Base-by-base conservation (phyloP, 2,113 vertebrate genomes). In the Crypturellus undulatus region DNA sequence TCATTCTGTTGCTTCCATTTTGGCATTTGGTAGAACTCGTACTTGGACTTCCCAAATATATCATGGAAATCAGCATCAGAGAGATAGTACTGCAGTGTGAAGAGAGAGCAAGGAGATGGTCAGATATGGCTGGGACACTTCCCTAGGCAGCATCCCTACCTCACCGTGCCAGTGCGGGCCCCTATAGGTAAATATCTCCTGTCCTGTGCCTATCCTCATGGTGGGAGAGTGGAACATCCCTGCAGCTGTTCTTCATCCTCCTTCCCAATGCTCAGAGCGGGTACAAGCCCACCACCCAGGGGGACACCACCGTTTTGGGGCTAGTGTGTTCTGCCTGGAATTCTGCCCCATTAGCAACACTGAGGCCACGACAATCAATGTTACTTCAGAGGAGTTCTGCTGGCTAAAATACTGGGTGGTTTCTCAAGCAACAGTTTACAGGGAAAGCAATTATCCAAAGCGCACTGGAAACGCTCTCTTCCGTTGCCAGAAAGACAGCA, bases 1-100 rank as follows among this genome's bases (percentile, higher is more conserved):
- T 99, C 91, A 0, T 98, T 98, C 56, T 96, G 98, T 96, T 99
- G 99, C 73, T 98, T 98, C 99, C 99, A 99, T 90, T 95, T 98
- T n/a, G 99, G 99, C 97, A 99, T 96, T 52, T 98, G 97, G 85
- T 96, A 97, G 96, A 99, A 99, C 70, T 99, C 98, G 0, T 97
- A 19, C 70, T 98, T 98, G 77, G 94, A 97, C 60, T 98, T 98
- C 43, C 99, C 98, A 0, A 99, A 98, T 95, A 99, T 97, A 18
- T 95, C 98, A 2, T 98, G 96, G 88, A 99, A 99, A 64, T 99
- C 98, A 0, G 81, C 92, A 36, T 99, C 98, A 1, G 98, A 98
- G 84, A 99, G 96, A 87, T 98, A 98, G 82, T 96, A 97, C 99
- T 99, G 96, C 84, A 70, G 82, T 1, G 19, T 73, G 52, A 95